These are phyloP conservation scores for Tachuris rubrigastra DNA, from an alignment of 2,113 vertebrate species.

Conservation along the genomic window DNA sequence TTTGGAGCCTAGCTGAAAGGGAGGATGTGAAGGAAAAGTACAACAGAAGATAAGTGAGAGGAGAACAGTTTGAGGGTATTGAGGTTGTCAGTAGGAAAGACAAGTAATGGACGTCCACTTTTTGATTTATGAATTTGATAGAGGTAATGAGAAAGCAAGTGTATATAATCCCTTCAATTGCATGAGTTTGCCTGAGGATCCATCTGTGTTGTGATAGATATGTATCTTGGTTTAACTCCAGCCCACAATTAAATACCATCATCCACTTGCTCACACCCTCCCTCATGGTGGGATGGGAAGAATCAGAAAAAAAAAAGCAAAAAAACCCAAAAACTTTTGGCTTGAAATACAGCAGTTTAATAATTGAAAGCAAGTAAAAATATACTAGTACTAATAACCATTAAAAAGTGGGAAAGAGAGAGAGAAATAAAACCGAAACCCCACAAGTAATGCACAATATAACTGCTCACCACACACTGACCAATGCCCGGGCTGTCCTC, in stretches of 20 bases:
- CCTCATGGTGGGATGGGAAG: not conserved
- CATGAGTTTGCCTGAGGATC: not conserved
- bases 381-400: not conserved
- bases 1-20: not conserved
- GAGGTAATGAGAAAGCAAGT: not conserved
- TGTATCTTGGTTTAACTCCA: not conserved
- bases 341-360: not conserved
- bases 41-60: not conserved
- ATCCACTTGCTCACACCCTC: not conserved
- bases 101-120: not conserved
- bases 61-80: not conserved
- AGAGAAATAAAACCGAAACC: not conserved
- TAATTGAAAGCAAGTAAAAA: not conserved
- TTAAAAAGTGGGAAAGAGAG: not conserved
- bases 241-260: not conserved
- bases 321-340: fast-evolving
- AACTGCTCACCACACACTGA: not conserved
- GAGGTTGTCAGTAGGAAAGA: not conserved
- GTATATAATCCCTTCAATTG: not conserved
- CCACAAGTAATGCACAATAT: fast-evolving
- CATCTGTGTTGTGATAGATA: not conserved
- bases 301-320: not conserved
- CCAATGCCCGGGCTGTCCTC: fast-evolving
- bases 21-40: not conserved
- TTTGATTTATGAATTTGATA: not conserved